phyloP scores from a whole-genome alignment of 2,113 vertebrate species.

The Odocoileus virginianus region DNA sequence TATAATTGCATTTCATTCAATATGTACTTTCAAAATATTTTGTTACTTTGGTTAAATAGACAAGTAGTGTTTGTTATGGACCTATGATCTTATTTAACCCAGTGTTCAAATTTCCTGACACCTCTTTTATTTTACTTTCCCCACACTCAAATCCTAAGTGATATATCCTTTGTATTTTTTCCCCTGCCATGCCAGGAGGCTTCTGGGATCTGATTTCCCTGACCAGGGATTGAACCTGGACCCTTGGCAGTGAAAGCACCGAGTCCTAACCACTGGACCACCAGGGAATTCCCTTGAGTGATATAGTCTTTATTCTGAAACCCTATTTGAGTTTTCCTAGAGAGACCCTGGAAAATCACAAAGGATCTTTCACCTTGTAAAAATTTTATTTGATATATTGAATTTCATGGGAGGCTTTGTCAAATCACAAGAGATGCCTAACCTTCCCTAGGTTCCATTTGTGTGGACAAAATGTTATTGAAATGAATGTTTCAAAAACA shows the following conservation, averaged over 20 bases:
- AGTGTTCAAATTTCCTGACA: not conserved
- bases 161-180: not conserved
- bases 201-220: not conserved
- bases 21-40: not conserved
- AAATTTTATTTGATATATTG: not conserved
- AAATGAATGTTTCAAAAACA: not conserved
- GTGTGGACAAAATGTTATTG: not conserved
- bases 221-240: not conserved
- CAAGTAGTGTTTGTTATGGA: not conserved
- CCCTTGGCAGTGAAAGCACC: not conserved
- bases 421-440: not conserved
- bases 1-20: not conserved
- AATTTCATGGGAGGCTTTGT: not conserved
- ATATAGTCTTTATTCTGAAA: not conserved
- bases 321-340: not conserved
- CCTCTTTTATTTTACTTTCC: not conserved
- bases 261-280: not conserved
- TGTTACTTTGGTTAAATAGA: not conserved
- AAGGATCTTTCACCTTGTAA: not conserved
- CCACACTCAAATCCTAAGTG: not conserved
- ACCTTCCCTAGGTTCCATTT: not conserved
- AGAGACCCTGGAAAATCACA: not conserved
- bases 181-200: not conserved
- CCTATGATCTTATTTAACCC: not conserved
- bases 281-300: not conserved